phyloP scores from a whole-genome alignment of 2,797 vertebrate genomes.

The Epinephelus awoara region DNA sequence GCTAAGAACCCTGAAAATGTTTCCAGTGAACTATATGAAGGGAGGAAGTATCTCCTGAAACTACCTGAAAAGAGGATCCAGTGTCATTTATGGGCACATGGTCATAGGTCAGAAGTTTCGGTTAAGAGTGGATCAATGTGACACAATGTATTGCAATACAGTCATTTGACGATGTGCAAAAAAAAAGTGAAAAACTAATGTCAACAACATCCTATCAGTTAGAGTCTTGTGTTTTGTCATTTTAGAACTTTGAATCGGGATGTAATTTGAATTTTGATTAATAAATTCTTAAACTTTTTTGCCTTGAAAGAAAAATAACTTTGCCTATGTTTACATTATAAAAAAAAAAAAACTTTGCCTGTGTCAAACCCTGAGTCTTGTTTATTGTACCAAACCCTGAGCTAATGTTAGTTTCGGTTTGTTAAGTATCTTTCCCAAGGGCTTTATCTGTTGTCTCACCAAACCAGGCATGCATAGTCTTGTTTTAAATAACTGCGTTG shows the following conservation, averaged over 20 bases:
- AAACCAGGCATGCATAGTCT: not conserved
- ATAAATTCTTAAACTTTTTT: not conserved
- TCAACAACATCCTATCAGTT: not conserved
- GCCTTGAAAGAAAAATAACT: not conserved
- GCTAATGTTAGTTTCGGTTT: not conserved
- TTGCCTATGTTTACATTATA: not conserved
- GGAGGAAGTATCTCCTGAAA: constrained; percentile 47
- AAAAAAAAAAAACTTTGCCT: not conserved
- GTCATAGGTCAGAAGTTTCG: constrained; percentile 13
- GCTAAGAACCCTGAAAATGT: not conserved
- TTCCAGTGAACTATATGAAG: not conserved
- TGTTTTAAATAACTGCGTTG: not conserved
- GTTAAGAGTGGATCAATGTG: not conserved
- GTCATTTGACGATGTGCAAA: not conserved
- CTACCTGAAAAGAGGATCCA: constrained; percentile 36
- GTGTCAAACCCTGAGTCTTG: not conserved
- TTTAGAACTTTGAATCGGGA: not conserved
- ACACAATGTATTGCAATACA: not conserved
- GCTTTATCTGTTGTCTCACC: not conserved
- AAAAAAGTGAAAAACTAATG: not conserved
- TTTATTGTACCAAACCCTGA: not conserved
- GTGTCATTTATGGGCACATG: not conserved
- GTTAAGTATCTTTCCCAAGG: not conserved
- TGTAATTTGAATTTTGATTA: not conserved
- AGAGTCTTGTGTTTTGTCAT: not conserved